phyloP scores from a whole-genome alignment of 1,140 invertebrate species.

The Drosophila bifasciata region DNA sequence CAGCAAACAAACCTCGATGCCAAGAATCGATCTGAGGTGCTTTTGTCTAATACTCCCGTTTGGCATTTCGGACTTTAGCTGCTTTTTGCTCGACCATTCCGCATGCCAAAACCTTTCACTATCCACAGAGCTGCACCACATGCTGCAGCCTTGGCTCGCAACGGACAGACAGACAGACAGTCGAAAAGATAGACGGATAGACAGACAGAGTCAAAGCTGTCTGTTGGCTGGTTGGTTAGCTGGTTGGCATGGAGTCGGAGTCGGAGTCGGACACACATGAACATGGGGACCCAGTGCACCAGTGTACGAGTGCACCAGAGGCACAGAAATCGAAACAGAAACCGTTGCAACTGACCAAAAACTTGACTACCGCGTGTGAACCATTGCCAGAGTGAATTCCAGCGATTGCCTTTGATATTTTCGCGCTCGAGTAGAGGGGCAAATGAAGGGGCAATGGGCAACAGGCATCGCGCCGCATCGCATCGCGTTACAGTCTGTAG shows the following conservation, averaged over 20 bases:
- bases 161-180: constrained; percentile 28
- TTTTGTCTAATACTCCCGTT: constrained; percentile 18
- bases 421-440: constrained; percentile 28
- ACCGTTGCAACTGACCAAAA: constrained; percentile 55
- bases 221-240: not conserved
- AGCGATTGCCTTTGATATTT: constrained; percentile 74
- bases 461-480: constrained; percentile 12
- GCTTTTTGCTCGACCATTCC: constrained; percentile 27
- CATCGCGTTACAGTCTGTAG: constrained; percentile 34
- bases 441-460: not conserved
- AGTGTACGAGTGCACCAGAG: constrained; percentile 39
- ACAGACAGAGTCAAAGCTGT: constrained; percentile 10
- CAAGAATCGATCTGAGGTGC: constrained; percentile 1
- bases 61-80: constrained; percentile 28
- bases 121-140: constrained; percentile 23
- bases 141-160: constrained; percentile 60
- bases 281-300: constrained; percentile 37
- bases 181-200: constrained; percentile 27
- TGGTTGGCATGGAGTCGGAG: constrained; percentile 8
- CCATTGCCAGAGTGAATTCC: constrained; percentile 44
- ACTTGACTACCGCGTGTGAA: constrained; percentile 69
- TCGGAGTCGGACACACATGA: constrained; percentile 12
- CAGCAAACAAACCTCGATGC: not conserved
- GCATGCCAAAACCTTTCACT: constrained; percentile 73
- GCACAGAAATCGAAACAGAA: constrained; percentile 30